These are phyloP conservation scores for Gambusia yucatana DNA, from an alignment of 2,797 vertebrate genomes.

Conservation along the genomic window DNA sequence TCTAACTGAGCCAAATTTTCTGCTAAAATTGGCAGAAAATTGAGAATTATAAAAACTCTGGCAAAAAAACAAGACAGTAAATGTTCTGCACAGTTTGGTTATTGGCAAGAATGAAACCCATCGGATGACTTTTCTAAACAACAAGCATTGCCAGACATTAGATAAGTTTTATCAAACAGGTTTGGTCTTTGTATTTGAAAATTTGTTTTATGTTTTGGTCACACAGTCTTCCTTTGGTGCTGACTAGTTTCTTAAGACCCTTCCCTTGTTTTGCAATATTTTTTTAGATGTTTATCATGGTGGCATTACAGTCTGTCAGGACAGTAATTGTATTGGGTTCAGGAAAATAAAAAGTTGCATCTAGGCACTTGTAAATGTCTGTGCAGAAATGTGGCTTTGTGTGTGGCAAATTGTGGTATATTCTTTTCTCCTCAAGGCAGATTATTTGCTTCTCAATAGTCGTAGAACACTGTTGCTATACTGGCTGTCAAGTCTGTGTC, in stretches of 20 bases:
- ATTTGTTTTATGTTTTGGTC: slow-evolving; percentile 33
- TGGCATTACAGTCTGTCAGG: background rate
- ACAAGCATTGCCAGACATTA: slow-evolving; percentile 32
- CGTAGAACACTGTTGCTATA: slow-evolving; percentile 23
- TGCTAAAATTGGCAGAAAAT: slow-evolving; percentile 57
- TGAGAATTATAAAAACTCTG: slow-evolving; percentile 55
- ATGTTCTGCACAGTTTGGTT: slow-evolving; percentile 56
- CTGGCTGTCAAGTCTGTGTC: slow-evolving; percentile 35
- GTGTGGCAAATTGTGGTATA: background rate
- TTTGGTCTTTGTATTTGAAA: slow-evolving; percentile 25
- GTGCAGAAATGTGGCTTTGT: background rate
- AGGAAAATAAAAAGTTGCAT: background rate
- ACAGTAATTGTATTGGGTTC: background rate
- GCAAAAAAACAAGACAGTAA: slow-evolving; percentile 47
- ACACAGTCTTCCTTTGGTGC: slow-evolving; percentile 21
- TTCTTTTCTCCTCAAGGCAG: slow-evolving; percentile 16
- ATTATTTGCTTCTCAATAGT: slow-evolving; percentile 22
- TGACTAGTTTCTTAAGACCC: slow-evolving; percentile 10
- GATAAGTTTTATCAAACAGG: slow-evolving; percentile 29
- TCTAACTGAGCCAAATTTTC: slow-evolving; percentile 32
- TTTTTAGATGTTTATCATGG: background rate
- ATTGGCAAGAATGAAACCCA: slow-evolving; percentile 33
- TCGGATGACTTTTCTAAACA: slow-evolving; percentile 35
- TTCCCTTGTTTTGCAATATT: background rate
- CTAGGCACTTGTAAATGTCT: background rate